Percentiles rank a stretch among this genome's conserved stretches.
Evolutionary conservation across 2,888 invertebrate genomes (phyloP).

Genomic region (Agriotes lineatus): DNA sequence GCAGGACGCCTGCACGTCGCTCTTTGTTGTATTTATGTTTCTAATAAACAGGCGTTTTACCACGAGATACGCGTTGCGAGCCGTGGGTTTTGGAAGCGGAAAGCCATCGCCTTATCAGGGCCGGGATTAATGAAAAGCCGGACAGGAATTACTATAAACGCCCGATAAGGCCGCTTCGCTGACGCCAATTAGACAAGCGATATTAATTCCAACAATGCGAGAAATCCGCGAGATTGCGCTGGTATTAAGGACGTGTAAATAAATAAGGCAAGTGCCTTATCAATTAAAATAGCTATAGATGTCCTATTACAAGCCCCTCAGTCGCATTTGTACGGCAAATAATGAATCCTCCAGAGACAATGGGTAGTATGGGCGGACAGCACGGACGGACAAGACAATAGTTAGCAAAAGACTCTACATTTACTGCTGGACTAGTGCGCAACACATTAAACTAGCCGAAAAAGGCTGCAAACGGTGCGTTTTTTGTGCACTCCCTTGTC

Average conservation of each 20-base stretch:
- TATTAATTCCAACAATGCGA: conserved; percentile 6
- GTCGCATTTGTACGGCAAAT: conserved; percentile 51
- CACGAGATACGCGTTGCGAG: background rate
- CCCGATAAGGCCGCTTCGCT: background rate
- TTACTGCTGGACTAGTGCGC: conserved; percentile 42
- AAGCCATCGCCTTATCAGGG: background rate
- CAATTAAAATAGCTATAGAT: conserved; percentile 49
- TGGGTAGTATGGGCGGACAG: conserved; percentile 55
- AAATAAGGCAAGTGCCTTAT: conserved; percentile 44
- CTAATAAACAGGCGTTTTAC: conserved; percentile 11
- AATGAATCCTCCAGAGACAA: conserved; percentile 53
- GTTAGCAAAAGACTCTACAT: conserved; percentile 53
- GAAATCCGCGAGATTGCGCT: background rate
- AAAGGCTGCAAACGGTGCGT: conserved; percentile 30
- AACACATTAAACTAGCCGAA: conserved; percentile 38
- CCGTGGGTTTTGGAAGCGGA: background rate
- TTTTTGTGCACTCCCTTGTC: conserved; percentile 22
- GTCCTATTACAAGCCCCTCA: conserved; percentile 50
- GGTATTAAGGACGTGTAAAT: conserved; percentile 1
- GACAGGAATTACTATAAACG: background rate
- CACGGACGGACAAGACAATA: conserved; percentile 54
- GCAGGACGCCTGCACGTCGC: conserved; percentile 20
- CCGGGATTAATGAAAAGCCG: background rate
- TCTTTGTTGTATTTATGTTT: conserved; percentile 16
- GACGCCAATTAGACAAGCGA: background rate